These are phyloP conservation scores for Scrobipalpa costella DNA, from an alignment of 2,888 invertebrate genomes.

Conservation along the genomic window DNA sequence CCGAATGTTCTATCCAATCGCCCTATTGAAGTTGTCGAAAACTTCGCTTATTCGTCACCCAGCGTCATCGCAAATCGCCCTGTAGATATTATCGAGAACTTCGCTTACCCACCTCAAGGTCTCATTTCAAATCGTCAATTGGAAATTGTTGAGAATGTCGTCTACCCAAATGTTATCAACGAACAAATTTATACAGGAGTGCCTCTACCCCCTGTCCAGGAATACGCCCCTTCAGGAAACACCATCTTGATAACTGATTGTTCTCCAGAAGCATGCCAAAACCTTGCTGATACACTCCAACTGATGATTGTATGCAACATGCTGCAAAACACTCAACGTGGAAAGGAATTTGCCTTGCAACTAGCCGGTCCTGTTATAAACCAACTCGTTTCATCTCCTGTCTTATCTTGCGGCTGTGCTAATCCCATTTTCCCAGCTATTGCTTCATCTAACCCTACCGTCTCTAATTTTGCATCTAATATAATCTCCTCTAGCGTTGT, in stretches of 20 bases:
- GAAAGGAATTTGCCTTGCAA: slow-evolving; percentile 47
- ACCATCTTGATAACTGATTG: slow-evolving; percentile 64
- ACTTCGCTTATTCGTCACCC: not conserved
- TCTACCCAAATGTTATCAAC: not conserved
- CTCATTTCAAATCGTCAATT: not conserved
- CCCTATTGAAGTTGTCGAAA: not conserved
- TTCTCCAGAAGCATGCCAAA: slow-evolving; percentile 61
- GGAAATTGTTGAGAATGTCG: not conserved
- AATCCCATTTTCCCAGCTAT: slow-evolving; percentile 39
- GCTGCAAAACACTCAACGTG: slow-evolving; percentile 51
- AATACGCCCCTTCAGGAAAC: not conserved
- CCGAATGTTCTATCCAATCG: not conserved
- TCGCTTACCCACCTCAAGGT: not conserved
- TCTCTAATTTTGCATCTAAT: slow-evolving; percentile 33
- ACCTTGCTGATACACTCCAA: slow-evolving; percentile 62
- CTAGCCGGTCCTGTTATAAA: slow-evolving; percentile 53
- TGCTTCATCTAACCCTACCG: slow-evolving; percentile 35
- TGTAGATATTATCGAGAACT: not conserved
- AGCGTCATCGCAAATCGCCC: not conserved
- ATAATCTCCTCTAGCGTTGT: not conserved
- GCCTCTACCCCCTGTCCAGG: not conserved
- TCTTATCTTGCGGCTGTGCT: slow-evolving; percentile 46
- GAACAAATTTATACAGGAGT: not conserved
- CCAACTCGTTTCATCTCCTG: slow-evolving; percentile 47
- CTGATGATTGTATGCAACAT: slow-evolving; percentile 63